phyloP scores from a whole-genome alignment of 1,140 invertebrate species.

The Triops cancriformis region DNA sequence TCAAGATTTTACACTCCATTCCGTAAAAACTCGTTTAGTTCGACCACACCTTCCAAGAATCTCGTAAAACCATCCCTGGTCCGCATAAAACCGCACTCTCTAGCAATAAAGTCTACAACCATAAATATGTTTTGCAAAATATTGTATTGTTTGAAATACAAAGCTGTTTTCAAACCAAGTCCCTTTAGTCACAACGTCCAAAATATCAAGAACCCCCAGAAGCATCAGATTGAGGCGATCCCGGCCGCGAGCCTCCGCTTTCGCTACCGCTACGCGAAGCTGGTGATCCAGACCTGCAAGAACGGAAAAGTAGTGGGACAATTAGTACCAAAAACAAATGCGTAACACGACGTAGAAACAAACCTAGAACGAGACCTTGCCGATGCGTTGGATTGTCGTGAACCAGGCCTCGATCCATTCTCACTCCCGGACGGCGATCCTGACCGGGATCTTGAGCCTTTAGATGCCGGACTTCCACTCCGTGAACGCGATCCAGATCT shows the following conservation, averaged over 20 bases:
- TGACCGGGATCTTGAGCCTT: conserved; percentile 35
- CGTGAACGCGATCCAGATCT: conserved; percentile 34
- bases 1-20: no score
- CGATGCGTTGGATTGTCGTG: background rate
- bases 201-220: background rate
- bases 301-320: background rate
- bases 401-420: background rate
- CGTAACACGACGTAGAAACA: background rate
- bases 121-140: background rate
- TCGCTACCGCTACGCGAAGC: background rate
- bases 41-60: no score
- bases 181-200: background rate
- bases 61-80: no score
- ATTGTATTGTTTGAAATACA: background rate
- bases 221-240: background rate
- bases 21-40: no score
- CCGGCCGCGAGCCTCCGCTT: background rate
- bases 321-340: no score
- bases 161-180: background rate
- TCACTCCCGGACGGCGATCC: conserved; percentile 29
- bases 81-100: no score
- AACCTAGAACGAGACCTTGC: background rate
- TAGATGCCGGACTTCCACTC: conserved; percentile 30
- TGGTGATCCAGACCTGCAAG: background rate
- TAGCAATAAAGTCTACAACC: background rate